Conservation (phyloP, 2,113 vertebrate genomes). For the Chaetodon auriga region DNA sequence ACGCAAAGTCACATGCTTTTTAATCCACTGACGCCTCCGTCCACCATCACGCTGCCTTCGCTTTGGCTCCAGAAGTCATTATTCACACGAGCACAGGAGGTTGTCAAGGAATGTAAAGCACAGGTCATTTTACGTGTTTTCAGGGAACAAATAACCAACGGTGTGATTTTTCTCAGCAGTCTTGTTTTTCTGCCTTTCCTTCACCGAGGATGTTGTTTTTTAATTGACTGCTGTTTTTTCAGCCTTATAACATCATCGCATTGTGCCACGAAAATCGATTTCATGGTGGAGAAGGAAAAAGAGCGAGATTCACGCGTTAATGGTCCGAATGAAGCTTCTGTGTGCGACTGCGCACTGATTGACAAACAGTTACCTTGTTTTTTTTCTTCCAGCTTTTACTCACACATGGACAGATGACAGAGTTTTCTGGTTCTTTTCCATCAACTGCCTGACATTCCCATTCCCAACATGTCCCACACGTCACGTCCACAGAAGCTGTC, state of each 20-base stretch:
- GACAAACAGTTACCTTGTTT: background rate
- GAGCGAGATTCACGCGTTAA: background rate
- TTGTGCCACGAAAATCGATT: background rate
- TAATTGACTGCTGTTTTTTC: background rate
- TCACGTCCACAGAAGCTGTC: background rate
- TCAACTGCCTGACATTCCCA: background rate
- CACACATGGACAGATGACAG: background rate
- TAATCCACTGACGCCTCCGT: background rate
- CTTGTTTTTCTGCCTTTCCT: background rate
- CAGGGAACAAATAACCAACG: background rate
- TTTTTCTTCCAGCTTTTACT: background rate
- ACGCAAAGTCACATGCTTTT: background rate
- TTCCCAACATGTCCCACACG: background rate
- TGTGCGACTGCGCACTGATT: background rate
- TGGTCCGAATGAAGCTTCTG: background rate
- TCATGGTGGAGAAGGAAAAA: no score
- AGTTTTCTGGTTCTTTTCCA: background rate
- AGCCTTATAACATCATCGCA: background rate
- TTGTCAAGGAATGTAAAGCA: background rate
- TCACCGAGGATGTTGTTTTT: background rate
- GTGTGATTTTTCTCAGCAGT: background rate
- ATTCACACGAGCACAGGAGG: background rate
- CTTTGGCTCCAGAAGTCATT: background rate
- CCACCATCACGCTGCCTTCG: background rate
- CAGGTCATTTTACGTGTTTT: background rate